Evolutionary conservation across 2,888 invertebrate species (phyloP).

Genomic region (Ligdia adustata): DNA sequence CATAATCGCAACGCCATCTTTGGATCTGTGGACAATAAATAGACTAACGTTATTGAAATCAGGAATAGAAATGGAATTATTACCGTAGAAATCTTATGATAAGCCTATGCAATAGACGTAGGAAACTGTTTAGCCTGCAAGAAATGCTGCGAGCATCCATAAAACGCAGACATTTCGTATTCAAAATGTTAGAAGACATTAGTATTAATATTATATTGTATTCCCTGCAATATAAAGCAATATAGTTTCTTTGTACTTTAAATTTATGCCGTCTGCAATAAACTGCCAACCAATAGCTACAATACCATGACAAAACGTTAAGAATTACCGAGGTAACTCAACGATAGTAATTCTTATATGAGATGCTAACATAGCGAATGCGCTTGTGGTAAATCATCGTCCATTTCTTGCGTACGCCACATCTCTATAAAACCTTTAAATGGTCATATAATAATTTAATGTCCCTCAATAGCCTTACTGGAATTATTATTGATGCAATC

Average conservation of each 20-base stretch:
- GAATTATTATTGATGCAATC: constrained; percentile 43
- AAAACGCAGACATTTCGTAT: too few species aligned
- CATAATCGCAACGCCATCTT: constrained; percentile 73
- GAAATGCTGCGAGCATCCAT: too few species aligned
- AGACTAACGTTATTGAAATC: constrained; percentile 31
- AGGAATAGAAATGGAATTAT: constrained; percentile 13
- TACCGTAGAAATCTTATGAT: neutral
- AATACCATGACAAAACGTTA: neutral
- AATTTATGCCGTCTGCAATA: neutral
- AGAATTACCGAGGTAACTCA: neutral
- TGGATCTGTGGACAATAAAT: constrained; percentile 66
- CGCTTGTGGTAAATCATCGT: constrained; percentile 1
- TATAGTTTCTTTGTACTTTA: too few species aligned
- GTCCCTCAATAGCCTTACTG: constrained; percentile 34
- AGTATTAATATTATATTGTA: too few species aligned
- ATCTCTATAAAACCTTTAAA: constrained; percentile 29
- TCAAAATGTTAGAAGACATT: too few species aligned
- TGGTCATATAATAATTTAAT: constrained; percentile 38
- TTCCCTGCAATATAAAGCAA: too few species aligned
- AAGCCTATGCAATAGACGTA: neutral
- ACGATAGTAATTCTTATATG: neutral
- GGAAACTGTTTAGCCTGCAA: too few species aligned
- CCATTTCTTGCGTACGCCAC: constrained; percentile 6
- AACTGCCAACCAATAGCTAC: neutral
- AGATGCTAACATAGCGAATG: neutral